Base-by-base conservation (phyloP, 2,797 vertebrate species). In the Bradypodion ventrale region DNA sequence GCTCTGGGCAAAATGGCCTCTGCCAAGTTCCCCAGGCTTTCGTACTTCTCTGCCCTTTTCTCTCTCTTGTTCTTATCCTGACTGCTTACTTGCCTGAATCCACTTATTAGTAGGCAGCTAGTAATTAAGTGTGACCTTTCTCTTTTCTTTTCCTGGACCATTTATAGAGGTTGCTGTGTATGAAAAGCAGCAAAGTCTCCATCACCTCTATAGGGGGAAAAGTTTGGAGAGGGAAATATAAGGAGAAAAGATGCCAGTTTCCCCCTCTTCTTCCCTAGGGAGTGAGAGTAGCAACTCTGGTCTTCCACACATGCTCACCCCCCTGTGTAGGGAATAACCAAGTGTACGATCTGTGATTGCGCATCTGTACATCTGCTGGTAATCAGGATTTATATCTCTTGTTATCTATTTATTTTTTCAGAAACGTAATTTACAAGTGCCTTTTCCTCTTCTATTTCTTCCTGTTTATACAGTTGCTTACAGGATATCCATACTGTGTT, bases 401-500 rank as follows among this genome's bases (percentile, higher is more conserved):
- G 23, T 75, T 86, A 60, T 49, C 12, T 40, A 32, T 76, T 49
- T 13, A 70, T 84, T 78, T 63, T 5, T 83, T 72, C 15, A 65
- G 56, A 83, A 75, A 9, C 82, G 19, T 27, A 75, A 5, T 27
- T 68, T 52, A 73, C 59, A 7, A 80, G 0, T 1, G n/a, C 29
- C 70, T 27, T 80, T 90, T 88, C 29, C 84, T 85, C n/a, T 86
- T 72, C 13, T 75, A 62, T 80, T 42, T 87, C 1, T 40, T 83
- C 35, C 1, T 81, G 84, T 80, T 83, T 46, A 83, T 60, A 7
- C 88, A 63, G 63, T 35, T 87, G 87, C 80, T 23, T 73, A 23
- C 2, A 89, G 85, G 76, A 75, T 32, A 82, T 79, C 21, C 35
- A 42, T 37, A 52, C 80, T 82, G 66, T 88, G 44, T 69, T 52